A percentile compares a stretch with the other conserved stretches of the same genome.
phyloP scores from a whole-genome alignment of 2,797 vertebrate genomes.

The Toxotes lorentzi region DNA sequence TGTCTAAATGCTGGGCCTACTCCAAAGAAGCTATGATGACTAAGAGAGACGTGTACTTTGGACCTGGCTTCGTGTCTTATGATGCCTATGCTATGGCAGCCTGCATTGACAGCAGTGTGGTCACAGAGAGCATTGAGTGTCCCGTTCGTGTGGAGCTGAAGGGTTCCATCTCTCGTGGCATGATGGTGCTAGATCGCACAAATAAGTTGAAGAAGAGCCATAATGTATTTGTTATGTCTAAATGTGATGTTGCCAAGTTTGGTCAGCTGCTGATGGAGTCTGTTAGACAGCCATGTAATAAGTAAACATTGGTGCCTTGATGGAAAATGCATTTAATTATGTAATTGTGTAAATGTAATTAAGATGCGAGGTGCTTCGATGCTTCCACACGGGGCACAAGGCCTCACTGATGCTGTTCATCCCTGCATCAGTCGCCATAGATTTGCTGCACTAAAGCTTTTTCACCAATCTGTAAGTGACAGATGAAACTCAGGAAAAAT shows the following conservation, averaged over 20 bases:
- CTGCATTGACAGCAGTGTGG: constrained; percentile 78
- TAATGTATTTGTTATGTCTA: constrained; percentile 75
- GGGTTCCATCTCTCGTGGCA: constrained; percentile 79
- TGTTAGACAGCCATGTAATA: constrained; percentile 62
- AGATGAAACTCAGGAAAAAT: neutral
- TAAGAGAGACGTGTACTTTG: constrained; percentile 77
- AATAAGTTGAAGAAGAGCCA: constrained; percentile 78
- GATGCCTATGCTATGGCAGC: constrained; percentile 85
- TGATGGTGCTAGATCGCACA: constrained; percentile 83
- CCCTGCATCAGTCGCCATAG: too few species aligned
- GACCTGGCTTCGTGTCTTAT: constrained; percentile 82
- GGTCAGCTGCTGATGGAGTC: constrained; percentile 77
- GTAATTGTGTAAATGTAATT: too few species aligned
- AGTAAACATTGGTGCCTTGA: neutral
- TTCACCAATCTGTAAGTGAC: neutral
- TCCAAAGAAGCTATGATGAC: constrained; percentile 58
- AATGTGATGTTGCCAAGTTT: constrained; percentile 81
- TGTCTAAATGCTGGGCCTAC: constrained; percentile 79
- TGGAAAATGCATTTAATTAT: too few species aligned
- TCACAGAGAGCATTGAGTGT: constrained; percentile 77
- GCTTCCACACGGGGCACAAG: neutral
- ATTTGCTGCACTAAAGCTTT: neutral
- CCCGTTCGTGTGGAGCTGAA: constrained; percentile 83
- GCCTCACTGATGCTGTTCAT: too few species aligned
- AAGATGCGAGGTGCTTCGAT: too few species aligned